A percentile compares a stretch with the other conserved stretches of the same genome.
Conservation (phyloP, 2,113 vertebrate genomes). For the Protobothrops mucrosquamatus region DNA sequence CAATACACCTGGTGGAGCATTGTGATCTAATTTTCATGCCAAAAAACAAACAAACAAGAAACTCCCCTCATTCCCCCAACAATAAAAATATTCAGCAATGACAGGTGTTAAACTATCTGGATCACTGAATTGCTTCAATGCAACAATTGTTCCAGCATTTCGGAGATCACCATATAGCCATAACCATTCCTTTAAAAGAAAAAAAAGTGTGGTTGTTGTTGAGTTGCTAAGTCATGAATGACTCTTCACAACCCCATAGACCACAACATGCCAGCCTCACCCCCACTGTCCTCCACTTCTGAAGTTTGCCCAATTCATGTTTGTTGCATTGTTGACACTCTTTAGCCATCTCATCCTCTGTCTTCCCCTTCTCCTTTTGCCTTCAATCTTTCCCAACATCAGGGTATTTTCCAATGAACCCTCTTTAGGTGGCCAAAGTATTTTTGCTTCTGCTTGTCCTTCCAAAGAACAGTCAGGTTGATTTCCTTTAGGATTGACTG, state of each 20-base stretch:
- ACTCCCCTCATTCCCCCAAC: neutral
- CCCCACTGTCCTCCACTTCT: neutral
- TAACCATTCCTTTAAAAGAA: neutral
- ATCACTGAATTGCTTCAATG: neutral
- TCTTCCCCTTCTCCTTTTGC: neutral
- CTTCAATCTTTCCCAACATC: neutral
- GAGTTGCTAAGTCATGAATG: neutral
- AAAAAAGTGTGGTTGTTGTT: neutral
- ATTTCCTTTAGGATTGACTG: neutral
- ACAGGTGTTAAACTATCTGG: neutral
- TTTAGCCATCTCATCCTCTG: neutral
- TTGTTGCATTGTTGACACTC: neutral
- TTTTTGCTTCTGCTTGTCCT: neutral
- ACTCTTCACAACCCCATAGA: neutral
- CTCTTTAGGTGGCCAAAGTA: neutral
- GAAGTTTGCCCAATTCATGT: neutral
- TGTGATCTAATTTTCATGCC: neutral
- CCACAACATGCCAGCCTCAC: neutral
- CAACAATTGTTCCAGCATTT: neutral
- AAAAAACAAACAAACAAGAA: neutral
- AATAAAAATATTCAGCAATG: neutral
- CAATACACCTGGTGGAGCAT: neutral
- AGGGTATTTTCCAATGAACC: neutral
- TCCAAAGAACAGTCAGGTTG: neutral
- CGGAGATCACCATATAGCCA: neutral